Evolutionary conservation across 2,797 vertebrate genomes (phyloP).

Genomic region (Tamandua tetradactyla): DNA sequence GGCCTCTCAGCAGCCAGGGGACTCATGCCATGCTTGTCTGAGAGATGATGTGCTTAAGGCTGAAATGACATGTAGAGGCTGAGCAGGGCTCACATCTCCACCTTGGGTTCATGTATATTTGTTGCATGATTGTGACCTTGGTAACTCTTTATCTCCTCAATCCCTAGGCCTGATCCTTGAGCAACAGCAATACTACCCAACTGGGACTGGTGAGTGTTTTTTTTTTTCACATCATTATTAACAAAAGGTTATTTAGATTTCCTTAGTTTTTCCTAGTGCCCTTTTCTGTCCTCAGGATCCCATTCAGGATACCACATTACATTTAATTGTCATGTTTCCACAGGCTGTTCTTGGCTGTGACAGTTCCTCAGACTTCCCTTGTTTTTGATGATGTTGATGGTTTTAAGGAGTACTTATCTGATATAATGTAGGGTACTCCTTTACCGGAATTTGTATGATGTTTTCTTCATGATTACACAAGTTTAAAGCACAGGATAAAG

Average conservation of each 20-base stretch:
- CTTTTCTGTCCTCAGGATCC: background rate
- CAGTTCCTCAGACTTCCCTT: background rate
- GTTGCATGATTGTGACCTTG: background rate
- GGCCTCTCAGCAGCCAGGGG: background rate
- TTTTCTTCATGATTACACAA: background rate
- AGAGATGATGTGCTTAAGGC: background rate
- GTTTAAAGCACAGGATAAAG: slow-evolving; percentile 26
- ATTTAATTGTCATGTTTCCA: background rate
- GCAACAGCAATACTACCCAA: background rate
- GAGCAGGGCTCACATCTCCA: background rate
- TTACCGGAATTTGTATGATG: background rate
- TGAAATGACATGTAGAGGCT: background rate
- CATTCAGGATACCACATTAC: background rate
- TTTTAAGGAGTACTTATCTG: background rate
- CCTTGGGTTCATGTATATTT: background rate
- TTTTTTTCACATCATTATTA: background rate
- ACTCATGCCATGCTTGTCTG: background rate
- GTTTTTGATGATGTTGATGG: background rate
- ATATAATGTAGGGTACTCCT: background rate
- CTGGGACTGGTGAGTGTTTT: background rate
- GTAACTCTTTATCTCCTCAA: background rate
- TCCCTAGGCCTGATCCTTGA: accelerated
- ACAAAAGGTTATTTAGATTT: background rate
- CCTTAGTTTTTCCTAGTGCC: background rate
- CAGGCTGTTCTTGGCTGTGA: background rate